A percentile compares a stretch with the other conserved stretches of the same genome.
phyloP scores from a whole-genome alignment of 2,888 invertebrate species.

The Epistrophe eligans region DNA sequence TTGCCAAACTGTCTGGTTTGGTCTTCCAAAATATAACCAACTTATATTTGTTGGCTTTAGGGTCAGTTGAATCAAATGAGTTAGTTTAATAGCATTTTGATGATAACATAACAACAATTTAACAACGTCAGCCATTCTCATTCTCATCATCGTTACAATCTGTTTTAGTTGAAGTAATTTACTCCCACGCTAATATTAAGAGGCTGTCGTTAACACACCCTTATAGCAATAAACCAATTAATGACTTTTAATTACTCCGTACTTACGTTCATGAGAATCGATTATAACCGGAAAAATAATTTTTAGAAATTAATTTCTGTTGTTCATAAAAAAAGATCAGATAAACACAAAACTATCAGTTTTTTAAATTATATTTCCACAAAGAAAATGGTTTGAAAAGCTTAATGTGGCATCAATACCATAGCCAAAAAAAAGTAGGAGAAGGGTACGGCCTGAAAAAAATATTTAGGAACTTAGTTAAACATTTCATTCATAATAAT shows the following conservation, averaged over 20 bases:
- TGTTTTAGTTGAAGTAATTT: not conserved
- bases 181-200: not conserved
- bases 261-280: not conserved
- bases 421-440: too few species aligned
- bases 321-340: not conserved
- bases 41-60: not conserved
- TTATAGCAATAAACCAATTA: constrained; percentile 15
- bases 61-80: not conserved
- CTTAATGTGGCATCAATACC: too few species aligned
- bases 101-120: not conserved
- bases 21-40: not conserved
- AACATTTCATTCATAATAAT: too few species aligned
- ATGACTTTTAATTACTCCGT: constrained; percentile 1
- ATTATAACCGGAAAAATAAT: constrained; percentile 10
- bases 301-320: constrained; percentile 1
- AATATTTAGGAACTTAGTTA: too few species aligned
- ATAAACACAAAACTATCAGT: not conserved
- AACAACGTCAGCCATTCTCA: not conserved
- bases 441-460: too few species aligned
- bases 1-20: not conserved
- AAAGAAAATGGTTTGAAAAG: not conserved
- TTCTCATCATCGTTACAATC: not conserved
- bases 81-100: constrained; percentile 10
- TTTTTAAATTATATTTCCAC: not conserved
- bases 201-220: constrained; percentile 21